These are phyloP conservation scores for Lomographa bimaculata DNA, from an alignment of 2,888 invertebrate species.

Conservation along the genomic window DNA sequence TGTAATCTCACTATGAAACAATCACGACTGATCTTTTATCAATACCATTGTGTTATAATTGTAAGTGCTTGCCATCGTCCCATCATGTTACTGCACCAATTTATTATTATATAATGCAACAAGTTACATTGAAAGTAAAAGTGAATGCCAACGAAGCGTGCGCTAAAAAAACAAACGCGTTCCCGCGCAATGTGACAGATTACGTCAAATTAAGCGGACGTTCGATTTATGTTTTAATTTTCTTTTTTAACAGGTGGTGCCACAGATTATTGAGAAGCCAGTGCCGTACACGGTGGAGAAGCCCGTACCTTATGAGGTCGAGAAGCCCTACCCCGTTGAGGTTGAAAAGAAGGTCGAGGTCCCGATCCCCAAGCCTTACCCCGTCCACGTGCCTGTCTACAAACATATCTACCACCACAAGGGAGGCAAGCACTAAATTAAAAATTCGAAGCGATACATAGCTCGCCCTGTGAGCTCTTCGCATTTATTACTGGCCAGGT, in stretches of 20 bases:
- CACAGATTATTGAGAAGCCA: conserved; percentile 88
- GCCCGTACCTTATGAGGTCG: conserved; percentile 87
- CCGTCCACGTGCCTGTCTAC: conserved; percentile 89
- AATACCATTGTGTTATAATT: conserved; percentile 28
- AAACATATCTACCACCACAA: conserved; percentile 88
- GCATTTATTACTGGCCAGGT: conserved; percentile 32
- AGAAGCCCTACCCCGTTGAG: conserved; percentile 90
- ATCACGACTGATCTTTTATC: conserved; percentile 14
- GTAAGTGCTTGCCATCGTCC: conserved; percentile 35
- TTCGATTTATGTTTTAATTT: conserved; percentile 18
- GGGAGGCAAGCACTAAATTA: conserved; percentile 76
- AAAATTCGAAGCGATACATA: conserved; percentile 37
- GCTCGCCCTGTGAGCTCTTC: conserved; percentile 50
- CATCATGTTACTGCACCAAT: conserved; percentile 55
- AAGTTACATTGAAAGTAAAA: conserved; percentile 71
- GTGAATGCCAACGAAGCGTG: conserved; percentile 58
- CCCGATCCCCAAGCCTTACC: conserved; percentile 88
- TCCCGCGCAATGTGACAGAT: conserved; percentile 44
- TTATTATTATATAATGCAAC: conserved; percentile 57
- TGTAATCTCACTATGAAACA: conserved; percentile 21
- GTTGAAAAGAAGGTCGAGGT: conserved; percentile 89
- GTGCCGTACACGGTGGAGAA: conserved; percentile 90
- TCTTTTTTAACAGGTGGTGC: conserved; percentile 78
- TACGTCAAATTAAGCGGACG: conserved; percentile 29
- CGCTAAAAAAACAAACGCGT: conserved; percentile 43